phyloP scores from a whole-genome alignment of 2,113 vertebrate species.

The Gasterosteus nipponicus region DNA sequence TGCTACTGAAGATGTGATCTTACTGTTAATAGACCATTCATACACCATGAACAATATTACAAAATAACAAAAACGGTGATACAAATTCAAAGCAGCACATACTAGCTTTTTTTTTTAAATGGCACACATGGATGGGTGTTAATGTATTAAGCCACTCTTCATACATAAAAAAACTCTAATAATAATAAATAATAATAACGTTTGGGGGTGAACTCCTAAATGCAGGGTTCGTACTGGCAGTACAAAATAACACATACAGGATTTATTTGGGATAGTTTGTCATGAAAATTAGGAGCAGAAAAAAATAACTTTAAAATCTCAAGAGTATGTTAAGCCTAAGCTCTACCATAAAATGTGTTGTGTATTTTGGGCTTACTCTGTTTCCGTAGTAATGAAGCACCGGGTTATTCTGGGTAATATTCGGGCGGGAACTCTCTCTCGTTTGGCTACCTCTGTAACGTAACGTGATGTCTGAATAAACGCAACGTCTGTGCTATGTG shows the following conservation, averaged over 20 bases:
- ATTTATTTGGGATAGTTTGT: not conserved
- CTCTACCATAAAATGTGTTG: not conserved
- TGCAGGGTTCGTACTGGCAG: slow-evolving; percentile 22
- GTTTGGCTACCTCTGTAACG: too few species aligned
- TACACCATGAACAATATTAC: not conserved
- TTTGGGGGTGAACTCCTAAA: slow-evolving; percentile 15
- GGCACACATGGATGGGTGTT: not conserved
- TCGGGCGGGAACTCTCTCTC: too few species aligned
- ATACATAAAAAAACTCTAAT: too few species aligned
- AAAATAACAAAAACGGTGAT: not conserved
- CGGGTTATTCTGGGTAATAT: too few species aligned
- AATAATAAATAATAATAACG: not conserved
- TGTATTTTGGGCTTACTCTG: not conserved
- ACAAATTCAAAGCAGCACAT: not conserved
- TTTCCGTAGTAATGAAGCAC: too few species aligned
- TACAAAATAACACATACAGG: slow-evolving; percentile 15
- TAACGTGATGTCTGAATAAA: too few species aligned
- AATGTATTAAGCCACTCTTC: not conserved
- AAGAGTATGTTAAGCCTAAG: not conserved
- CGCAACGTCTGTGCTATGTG: too few species aligned
- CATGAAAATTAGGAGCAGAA: slow-evolving; percentile 2
- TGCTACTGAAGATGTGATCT: not conserved
- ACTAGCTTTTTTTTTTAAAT: not conserved
- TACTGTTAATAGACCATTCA: not conserved
- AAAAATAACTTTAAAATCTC: not conserved